These are phyloP conservation scores for Papilio polytes DNA, from an alignment of 1,140 invertebrate species.

Conservation along the genomic window DNA sequence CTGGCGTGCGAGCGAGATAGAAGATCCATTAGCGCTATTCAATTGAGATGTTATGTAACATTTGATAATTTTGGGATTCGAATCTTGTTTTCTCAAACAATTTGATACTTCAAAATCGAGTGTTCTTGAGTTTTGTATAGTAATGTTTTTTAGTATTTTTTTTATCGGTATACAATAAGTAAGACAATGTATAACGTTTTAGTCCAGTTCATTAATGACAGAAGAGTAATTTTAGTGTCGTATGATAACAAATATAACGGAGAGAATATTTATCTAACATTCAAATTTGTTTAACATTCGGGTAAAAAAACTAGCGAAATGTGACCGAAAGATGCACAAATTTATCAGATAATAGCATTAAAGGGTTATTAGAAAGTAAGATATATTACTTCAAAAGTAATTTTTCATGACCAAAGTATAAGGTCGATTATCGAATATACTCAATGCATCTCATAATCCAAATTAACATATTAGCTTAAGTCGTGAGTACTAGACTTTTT, in stretches of 20 bases:
- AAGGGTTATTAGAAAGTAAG: neutral
- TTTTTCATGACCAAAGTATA: neutral
- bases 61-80: neutral
- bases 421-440: conserved; percentile 1
- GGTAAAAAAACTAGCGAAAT: neutral
- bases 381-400: neutral
- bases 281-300: neutral
- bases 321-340: neutral
- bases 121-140: neutral
- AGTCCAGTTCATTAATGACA: neutral
- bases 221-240: neutral
- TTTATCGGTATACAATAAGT: neutral
- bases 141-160: neutral
- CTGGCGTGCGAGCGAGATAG: conserved; percentile 3
- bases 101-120: neutral
- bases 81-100: conserved; percentile 9
- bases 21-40: conserved; percentile 6
- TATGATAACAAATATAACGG: neutral
- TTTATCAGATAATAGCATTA: neutral
- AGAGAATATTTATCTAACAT: neutral
- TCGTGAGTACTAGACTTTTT: neutral
- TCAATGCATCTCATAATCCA: neutral
- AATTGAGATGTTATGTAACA: neutral
- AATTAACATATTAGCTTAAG: neutral
- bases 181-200: too few species aligned